Base-by-base conservation (phyloP, 1,140 invertebrate genomes). In the Cydia pomonella region DNA sequence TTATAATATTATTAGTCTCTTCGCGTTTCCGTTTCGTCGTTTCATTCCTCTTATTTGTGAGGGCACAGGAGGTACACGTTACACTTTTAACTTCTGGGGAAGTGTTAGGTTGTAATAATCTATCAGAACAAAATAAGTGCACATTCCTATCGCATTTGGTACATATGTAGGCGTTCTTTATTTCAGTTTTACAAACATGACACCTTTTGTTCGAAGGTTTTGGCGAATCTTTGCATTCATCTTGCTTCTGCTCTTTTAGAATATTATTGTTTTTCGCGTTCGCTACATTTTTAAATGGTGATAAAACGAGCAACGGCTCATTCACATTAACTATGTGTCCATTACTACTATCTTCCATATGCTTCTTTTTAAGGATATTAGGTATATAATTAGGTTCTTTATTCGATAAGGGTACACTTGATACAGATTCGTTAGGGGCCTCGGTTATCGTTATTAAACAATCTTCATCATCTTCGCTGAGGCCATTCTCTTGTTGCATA, bases 81-180 rank as follows among this genome's bases (percentile, higher is more conserved):
- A 69, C 64, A 69, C 18, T 33, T 69, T 41, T 18, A 69, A 69
- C 33, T n/a, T 69, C 7, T 3, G 29, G 27, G 16, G 64, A 33
- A 3, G 41, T 23, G 5, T 33, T 18, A n/a, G 27, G 64, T 38
- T 69, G 16, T 13, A 69, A 33, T 33, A 69, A 38, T 69, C 64
- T 69, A 18, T 69, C 64, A 69, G 64, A 69, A 12, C 64, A 69
- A 7, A 69, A 69, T 18, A 69, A 41, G 21, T 69, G 64, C 16
- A 69, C 64, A 18, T 18, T 18, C 12, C 64, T 38, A 9, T 21
- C 18, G 16, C 64, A 69, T 41, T 38, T 33, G 0, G 16, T 6
- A 69, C 64, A 69, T 25, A 33, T 18, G 29, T 69, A 69, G 6
- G 64, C 27, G 10, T 21, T 38, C 2, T 10, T 33, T 33, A 69